These are phyloP conservation scores for Cremastinae sp. DNA, from an alignment of 2,888 invertebrate species.

Conservation along the genomic window DNA sequence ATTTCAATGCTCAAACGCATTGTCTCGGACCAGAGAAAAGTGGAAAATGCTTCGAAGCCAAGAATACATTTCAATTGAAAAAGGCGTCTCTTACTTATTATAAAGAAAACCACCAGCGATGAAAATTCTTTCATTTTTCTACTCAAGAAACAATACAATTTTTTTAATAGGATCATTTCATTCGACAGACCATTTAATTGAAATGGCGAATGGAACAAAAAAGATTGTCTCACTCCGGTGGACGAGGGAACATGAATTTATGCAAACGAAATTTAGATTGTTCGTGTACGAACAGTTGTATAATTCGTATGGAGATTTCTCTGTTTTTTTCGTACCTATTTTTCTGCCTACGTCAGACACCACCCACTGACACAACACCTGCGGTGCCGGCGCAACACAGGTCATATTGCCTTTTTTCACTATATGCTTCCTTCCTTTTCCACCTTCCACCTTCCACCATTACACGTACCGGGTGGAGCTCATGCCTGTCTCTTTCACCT, in stretches of 20 bases:
- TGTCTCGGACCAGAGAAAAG: too few relatives aligned
- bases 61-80: too few relatives aligned
- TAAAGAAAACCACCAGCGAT: too few relatives aligned
- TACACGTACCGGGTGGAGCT: neutral
- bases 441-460: neutral
- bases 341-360: conserved; percentile 46
- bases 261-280: conserved; percentile 19
- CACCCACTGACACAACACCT: conserved; percentile 37
- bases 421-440: neutral
- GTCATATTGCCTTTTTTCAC: conserved; percentile 41
- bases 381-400: conserved; percentile 24
- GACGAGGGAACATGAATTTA: conserved; percentile 26
- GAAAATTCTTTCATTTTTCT: too few relatives aligned
- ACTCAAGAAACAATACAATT: too few relatives aligned
- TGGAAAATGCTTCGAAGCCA: too few relatives aligned
- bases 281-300: conserved; percentile 12
- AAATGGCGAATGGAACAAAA: neutral
- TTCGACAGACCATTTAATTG: too few relatives aligned
- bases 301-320: conserved; percentile 53
- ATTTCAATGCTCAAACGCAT: too few relatives aligned
- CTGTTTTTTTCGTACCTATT: conserved; percentile 32
- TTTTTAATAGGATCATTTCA: too few relatives aligned
- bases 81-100: too few relatives aligned
- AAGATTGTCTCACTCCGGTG: too few relatives aligned
- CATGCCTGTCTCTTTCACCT: neutral